Evolutionary conservation across 2,797 vertebrate genomes (phyloP), one percentile per base, ranked within the genome.

Genomic region (Adelosebastes latens): DNA sequence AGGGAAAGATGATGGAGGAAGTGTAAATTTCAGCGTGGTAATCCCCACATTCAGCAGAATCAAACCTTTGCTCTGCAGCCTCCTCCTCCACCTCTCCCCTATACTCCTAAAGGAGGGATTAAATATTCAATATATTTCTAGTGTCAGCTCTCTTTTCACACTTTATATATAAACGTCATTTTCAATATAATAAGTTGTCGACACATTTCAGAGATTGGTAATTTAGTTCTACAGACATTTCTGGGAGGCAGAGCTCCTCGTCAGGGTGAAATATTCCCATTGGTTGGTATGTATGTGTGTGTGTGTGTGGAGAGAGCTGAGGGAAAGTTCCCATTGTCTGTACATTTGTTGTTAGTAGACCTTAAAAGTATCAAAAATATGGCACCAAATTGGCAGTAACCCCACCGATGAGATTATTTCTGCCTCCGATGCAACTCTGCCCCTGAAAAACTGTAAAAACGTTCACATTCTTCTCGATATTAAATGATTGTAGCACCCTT

Each of bases 41-140:
- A 90, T 85, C 87, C 80, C 24, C 36, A 62, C 56, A 59, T 81
- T 81, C 68, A 85, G 71, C 75, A 68, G 32, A 86, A 80, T 69
- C 74, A 74, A 58, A 81, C 77, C 71, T 79, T 75, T 62, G 61
- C 70, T 69, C 56, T 22, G 2, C 80, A 32, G 10, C 79, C 81
- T 75, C 49, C 60, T 66, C 65, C 42, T 16, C 42, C 60, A 22
- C 27, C 52, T 46, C 49, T 22, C 12, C 55, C 67, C 18, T 53
- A 14, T 39, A 14, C 79, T 72, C 70, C 46, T 12, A n/a, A 62
- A 75, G 29, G 71, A 42, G 73, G 55, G 62, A 79, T 78, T 83
- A 71, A 3, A 82, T 67, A 59, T 83, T 88, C 62, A 75, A 66
- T 59, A 82, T 72, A 76, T 68, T 73, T 77, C 29, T 80, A n/a